Evolutionary conservation across 2,797 vertebrate genomes (phyloP).

Genomic region (Protosalanx chinensis): DNA sequence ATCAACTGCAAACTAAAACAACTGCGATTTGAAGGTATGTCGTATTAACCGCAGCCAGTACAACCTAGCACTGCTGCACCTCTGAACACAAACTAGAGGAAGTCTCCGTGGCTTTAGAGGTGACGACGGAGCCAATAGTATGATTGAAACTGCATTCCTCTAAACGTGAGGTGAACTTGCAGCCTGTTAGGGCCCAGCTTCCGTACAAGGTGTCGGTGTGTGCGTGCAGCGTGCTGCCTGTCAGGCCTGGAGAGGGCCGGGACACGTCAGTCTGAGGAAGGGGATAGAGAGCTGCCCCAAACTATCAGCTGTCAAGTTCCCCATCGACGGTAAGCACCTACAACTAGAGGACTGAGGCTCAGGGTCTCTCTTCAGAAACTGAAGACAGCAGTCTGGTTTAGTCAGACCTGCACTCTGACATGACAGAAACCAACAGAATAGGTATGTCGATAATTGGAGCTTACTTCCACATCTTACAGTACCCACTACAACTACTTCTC

Average conservation of each 20-base stretch:
- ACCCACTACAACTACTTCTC: background rate
- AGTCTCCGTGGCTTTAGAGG: slow-evolving; percentile 71
- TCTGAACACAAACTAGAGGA: slow-evolving; percentile 62
- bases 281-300: background rate
- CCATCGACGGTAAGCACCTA: slow-evolving; percentile 41
- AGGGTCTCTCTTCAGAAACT: too few species aligned
- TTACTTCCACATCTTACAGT: too few species aligned
- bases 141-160: slow-evolving; percentile 74
- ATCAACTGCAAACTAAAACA: too few species aligned
- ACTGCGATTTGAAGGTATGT: background rate
- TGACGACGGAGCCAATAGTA: slow-evolving; percentile 68
- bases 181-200: slow-evolving; percentile 63
- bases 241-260: slow-evolving; percentile 20
- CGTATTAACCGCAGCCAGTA: slow-evolving; percentile 74
- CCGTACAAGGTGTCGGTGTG: too few species aligned
- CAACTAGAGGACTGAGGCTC: background rate
- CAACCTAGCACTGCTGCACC: slow-evolving; percentile 60
- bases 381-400: background rate
- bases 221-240: slow-evolving; percentile 29
- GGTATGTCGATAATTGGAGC: background rate
- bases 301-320: slow-evolving; percentile 22
- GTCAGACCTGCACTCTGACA: background rate
- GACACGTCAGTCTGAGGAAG: background rate
- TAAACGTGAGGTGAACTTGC: slow-evolving; percentile 47
- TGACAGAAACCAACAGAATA: background rate